phyloP scores from a whole-genome alignment of 2,113 vertebrate species.

The Tragelaphus strepsiceros region DNA sequence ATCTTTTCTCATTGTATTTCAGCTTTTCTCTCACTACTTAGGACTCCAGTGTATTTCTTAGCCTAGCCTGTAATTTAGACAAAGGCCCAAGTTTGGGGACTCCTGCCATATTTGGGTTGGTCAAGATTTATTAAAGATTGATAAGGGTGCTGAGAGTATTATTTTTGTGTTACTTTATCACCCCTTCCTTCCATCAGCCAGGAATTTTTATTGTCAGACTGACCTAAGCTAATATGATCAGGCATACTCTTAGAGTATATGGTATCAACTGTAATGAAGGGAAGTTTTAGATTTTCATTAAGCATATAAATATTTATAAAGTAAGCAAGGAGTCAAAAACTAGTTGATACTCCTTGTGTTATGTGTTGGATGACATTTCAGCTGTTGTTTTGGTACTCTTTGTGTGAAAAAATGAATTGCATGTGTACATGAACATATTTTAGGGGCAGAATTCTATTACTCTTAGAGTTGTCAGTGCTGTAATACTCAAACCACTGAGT shows the following conservation, averaged over 20 bases:
- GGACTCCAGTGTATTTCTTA: neutral
- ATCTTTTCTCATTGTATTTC: neutral
- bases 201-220: constrained; percentile 1
- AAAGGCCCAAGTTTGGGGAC: neutral
- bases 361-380: neutral
- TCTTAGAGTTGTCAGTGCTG: neutral
- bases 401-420: neutral
- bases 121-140: neutral
- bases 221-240: neutral
- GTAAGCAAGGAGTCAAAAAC: neutral
- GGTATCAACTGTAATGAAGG: neutral
- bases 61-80: neutral
- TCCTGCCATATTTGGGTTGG: neutral
- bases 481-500: neutral
- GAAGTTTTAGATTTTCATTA: neutral
- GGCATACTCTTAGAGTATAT: neutral
- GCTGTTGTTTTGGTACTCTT: neutral
- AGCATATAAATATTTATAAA: neutral
- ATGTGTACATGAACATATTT: neutral
- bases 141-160: neutral
- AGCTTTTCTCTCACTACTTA: neutral
- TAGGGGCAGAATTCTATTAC: neutral
- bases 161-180: neutral
- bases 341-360: neutral
- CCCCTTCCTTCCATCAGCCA: neutral